Base-by-base conservation (phyloP, 1,140 invertebrate species). In the Trigoniulus corallinus region DNA sequence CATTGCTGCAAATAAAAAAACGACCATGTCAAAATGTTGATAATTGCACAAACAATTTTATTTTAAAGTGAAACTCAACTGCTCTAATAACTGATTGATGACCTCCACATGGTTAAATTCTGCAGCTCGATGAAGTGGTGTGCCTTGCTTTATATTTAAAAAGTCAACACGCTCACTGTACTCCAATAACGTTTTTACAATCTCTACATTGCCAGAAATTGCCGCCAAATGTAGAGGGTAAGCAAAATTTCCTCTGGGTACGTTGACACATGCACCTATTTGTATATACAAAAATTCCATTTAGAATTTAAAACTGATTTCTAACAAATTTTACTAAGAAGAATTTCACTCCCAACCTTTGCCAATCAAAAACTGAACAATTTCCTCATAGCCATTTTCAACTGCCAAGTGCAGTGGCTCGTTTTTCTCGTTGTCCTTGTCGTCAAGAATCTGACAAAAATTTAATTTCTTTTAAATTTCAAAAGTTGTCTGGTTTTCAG, bases 71-170 rank as follows among this genome's bases (percentile, higher is more conserved):
- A n/a, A 34, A 34, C 15, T 34, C 15, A 15, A 34, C 29, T 34
- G 7, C 15, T 44, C 24, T 22, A 39, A 13, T 2, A 71, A 56
- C 50, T 60, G 68, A 12, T 67, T 57, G 2, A 67, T 62, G 18
- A 70, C 62, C 27, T 63, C 61, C 7, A 53, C 47, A 46, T 70
- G 64, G 54, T 70, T 64, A 37, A 58, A 62, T 10, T 58, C 55
- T 20, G 67, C 63, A 4, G 71, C 71, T 34, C 61, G 64, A 55
- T 72, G 69, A 12, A 72, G 59, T 18, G 71, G 65, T 12, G 71
- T 72, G 48, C 64, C 62, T 50, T 66, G 64, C 47, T 66, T 59
- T 39, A 61, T 61, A 51, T 72, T 68, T 3, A 67, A 55, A 41
- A 62, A 67, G 55, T 71, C 65, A 51, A 72, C 62, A 15, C 62